phyloP scores from a whole-genome alignment of 2,888 invertebrate genomes.

The Ophion obscuratus region DNA sequence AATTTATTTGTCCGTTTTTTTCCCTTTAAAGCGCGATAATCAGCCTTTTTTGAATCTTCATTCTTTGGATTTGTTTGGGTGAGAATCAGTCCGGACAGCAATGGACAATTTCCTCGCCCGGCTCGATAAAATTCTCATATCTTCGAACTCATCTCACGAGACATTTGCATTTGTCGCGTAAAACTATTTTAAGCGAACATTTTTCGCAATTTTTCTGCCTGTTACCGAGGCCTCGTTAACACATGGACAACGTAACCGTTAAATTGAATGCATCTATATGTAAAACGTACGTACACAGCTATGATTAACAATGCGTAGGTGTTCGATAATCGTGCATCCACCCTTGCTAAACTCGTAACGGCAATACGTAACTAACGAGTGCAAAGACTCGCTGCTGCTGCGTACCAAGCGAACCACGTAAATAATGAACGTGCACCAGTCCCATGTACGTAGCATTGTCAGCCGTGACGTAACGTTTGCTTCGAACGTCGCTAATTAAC shows the following conservation, averaged over 20 bases:
- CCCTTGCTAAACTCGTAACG: constrained; percentile 28
- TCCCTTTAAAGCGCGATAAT: background rate
- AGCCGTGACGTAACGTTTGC: constrained; percentile 67
- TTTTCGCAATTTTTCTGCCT: background rate
- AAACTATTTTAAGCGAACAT: background rate
- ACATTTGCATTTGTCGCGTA: background rate
- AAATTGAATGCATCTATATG: background rate
- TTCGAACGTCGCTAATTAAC: constrained; percentile 69
- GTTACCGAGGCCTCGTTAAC: background rate
- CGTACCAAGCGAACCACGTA: constrained; percentile 33
- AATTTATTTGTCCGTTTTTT: too few relatives aligned
- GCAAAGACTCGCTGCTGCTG: constrained; percentile 36
- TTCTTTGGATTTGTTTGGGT: too few relatives aligned
- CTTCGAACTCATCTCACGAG: background rate
- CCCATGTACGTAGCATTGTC: constrained; percentile 15
- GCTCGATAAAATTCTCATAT: background rate
- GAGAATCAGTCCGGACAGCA: background rate
- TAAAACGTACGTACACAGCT: background rate
- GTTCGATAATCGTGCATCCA: constrained; percentile 5
- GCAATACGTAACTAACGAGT: constrained; percentile 42
- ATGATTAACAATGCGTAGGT: background rate
- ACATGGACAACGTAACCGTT: background rate
- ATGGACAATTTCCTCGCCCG: background rate
- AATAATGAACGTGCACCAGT: constrained; percentile 25
- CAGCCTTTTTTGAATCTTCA: background rate